Conservation (phyloP, 1,140 invertebrate species). For the Drosophila kepulauana region DNA sequence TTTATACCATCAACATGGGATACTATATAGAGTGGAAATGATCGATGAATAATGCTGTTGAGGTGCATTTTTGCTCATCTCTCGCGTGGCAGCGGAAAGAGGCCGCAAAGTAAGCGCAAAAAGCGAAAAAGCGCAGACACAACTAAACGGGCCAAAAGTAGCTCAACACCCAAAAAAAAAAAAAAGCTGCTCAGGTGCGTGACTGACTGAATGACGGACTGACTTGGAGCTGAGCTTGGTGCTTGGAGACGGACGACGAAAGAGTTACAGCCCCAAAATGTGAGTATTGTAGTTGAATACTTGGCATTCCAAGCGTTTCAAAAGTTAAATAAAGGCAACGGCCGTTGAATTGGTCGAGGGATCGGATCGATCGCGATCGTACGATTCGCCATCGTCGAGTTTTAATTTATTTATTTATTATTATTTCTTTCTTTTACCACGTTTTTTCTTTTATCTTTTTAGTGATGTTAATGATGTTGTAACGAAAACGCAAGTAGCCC, state of each 20-base stretch:
- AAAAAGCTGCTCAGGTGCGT: conserved; percentile 34
- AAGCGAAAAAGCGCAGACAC: conserved; percentile 39
- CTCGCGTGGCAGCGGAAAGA: conserved; percentile 37
- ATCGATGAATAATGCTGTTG: neutral
- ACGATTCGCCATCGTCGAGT: conserved; percentile 39
- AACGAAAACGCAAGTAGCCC: conserved; percentile 71
- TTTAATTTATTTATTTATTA: conserved; percentile 29
- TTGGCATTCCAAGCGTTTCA: conserved; percentile 64
- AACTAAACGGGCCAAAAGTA: conserved; percentile 52
- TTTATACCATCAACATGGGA: neutral
- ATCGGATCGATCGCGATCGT: conserved; percentile 27
- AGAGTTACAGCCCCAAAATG: conserved; percentile 40
- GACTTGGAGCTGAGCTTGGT: conserved; percentile 6
- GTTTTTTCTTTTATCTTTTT: conserved; percentile 18
- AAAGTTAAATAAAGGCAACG: conserved; percentile 62
- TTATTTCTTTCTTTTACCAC: neutral
- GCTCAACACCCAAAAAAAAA: conserved; percentile 52
- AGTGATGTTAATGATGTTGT: conserved; percentile 57
- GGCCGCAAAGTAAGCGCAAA: conserved; percentile 42
- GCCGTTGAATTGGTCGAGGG: conserved; percentile 26
- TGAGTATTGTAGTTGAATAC: conserved; percentile 38
- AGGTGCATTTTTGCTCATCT: conserved; percentile 36
- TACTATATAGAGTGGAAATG: neutral
- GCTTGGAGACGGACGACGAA: conserved; percentile 18
- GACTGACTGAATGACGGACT: conserved; percentile 18